Base-by-base conservation (phyloP, 2,113 vertebrate genomes). In the Pygoscelis adeliae region DNA sequence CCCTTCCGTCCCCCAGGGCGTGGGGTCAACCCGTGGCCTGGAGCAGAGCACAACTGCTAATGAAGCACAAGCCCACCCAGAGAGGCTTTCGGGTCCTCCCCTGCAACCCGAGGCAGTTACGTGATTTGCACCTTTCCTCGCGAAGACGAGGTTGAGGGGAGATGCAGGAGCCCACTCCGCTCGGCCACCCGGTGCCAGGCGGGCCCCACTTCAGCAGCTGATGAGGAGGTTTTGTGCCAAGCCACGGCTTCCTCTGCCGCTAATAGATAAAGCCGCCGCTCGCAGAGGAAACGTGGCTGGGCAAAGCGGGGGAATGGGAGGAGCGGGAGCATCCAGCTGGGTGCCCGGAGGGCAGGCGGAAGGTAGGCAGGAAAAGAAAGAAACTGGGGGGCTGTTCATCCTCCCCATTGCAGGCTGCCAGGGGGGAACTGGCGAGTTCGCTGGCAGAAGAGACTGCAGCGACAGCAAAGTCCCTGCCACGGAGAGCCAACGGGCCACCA, bases 191-290 rank as follows among this genome's bases (percentile, higher is more conserved):
- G 0, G 52, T 58, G 76, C 84, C 89, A 61, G 83, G 30, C 21
- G 3, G 65, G 49, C 30, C 79, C 27, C 3, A 1, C 50, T 62
- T 91, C 87, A n/a, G 89, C 91, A 63, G 89, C 61, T 90, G 78
- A 89, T 44, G 78, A 65, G 83, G 36, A 77, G 32, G 42, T n/a
- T 91, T 71, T 83, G 87, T 94, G 93, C 93, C 93, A 91, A 95
- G 70, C 65, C 87, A 71, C 6, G 0, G 76, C 77, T 93, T 87
- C 77, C 77, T 96, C 81, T 93, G 81, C 73, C 8, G 2, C 77
- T 55, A 22, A 67, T 0, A 87, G 38, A 89, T 52, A 85, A 94
- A 95, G 69, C 77, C 18, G 2, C 79, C 2, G 3, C 82, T 76
- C 0, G 0, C 5, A 2, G 62, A 79, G 61, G 65, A 91, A 84